phyloP scores from a whole-genome alignment of 2,888 invertebrate species.

The Tinea semifulvella region DNA sequence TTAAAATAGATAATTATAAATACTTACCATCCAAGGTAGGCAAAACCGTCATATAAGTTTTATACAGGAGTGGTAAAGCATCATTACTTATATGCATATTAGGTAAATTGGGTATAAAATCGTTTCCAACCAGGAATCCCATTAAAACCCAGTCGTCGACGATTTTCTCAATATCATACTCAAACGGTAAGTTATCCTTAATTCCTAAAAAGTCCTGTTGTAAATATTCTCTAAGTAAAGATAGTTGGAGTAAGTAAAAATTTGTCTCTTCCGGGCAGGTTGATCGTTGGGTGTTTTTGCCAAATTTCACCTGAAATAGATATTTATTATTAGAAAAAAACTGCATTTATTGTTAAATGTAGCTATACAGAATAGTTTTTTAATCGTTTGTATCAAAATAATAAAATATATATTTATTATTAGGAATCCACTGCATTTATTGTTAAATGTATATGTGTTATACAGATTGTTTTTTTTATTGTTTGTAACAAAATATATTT shows the following conservation, averaged over 20 bases:
- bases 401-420: no score
- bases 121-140: slow-evolving; percentile 97
- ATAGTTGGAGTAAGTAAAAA: slow-evolving; percentile 92
- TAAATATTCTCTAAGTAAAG: slow-evolving; percentile 90
- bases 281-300: slow-evolving; percentile 71
- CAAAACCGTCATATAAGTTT: slow-evolving; percentile 86
- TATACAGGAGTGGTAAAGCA: slow-evolving; percentile 86
- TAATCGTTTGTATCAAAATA: no score
- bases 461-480: no score
- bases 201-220: slow-evolving; percentile 86
- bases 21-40: slow-evolving; percentile 83
- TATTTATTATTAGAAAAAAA: no score
- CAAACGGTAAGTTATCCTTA: slow-evolving; percentile 74
- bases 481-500: no score
- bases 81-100: slow-evolving; percentile 93
- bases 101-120: slow-evolving; percentile 96
- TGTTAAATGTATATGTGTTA: no score
- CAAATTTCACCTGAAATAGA: slow-evolving; percentile 74
- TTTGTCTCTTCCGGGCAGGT: slow-evolving; percentile 88
- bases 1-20: no score
- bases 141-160: slow-evolving; percentile 99
- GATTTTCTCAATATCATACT: slow-evolving; percentile 86
- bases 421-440: no score
- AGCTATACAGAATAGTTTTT: no score
- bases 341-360: no score